Conservation (phyloP, 2,113 vertebrate genomes). For the Choloepus hoffmanni region DNA sequence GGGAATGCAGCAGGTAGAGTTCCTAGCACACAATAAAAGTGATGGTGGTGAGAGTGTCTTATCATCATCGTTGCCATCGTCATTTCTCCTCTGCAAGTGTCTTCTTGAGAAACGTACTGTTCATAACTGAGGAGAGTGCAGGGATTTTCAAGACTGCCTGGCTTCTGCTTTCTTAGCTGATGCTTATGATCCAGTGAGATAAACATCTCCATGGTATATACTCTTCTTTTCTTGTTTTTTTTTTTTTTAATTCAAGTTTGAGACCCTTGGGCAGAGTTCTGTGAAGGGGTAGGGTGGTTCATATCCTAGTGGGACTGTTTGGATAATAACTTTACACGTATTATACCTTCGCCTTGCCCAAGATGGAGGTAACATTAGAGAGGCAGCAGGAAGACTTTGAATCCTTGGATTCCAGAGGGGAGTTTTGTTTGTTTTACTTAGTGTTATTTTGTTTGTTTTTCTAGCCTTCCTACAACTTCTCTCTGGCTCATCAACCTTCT, state of each 20-base stretch:
- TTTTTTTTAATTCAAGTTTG: not conserved
- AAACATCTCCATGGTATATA: not conserved
- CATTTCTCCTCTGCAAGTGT: not conserved
- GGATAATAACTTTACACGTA: not conserved
- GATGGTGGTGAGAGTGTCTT: not conserved
- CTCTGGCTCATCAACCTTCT: not conserved
- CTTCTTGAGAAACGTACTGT: not conserved
- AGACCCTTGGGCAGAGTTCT: not conserved
- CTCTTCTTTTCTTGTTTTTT: not conserved
- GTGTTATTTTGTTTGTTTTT: not conserved
- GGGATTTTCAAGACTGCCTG: not conserved
- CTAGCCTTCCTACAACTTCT: not conserved
- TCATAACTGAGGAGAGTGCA: not conserved
- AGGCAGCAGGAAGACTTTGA: not conserved
- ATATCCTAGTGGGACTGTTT: not conserved
- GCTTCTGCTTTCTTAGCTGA: not conserved
- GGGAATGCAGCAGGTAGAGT: not conserved
- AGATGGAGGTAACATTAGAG: not conserved
- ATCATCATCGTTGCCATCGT: not conserved
- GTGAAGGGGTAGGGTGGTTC: not conserved
- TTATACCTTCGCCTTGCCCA: accelerated
- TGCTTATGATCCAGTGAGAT: not conserved
- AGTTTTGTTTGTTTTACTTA: not conserved
- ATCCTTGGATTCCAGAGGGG: not conserved
- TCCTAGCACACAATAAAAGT: not conserved